Evolutionary conservation across 1,140 invertebrate genomes (phyloP), one percentile per base, ranked within the genome.

Genomic region (Cyrtorhinus lividipennis): DNA sequence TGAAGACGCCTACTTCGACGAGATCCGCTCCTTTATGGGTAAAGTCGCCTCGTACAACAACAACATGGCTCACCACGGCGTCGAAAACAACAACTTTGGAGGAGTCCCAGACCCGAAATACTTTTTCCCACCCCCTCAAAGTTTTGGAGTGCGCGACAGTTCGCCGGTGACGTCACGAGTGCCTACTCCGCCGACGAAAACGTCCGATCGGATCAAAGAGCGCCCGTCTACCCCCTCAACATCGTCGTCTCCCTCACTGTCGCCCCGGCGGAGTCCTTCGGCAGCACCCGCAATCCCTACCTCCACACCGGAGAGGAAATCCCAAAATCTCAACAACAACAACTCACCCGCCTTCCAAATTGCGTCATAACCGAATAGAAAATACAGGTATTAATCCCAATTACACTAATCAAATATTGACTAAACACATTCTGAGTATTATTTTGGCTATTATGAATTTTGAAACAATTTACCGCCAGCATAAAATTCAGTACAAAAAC

Each of bases 21-120:
- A 95, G 75, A 94, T 95, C 66, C 80, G 92, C 63, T 88, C 85
- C 59, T 95, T 95, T 74, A 94, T 95, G 82, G 91, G 90, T 1
- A 92, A 93, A 73, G 90, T 93, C 26, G 27, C 58, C 2, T 59
- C 48, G 10, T 53, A 53, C 48, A 53, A 53, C 48, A 53, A 22
- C 48, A 53, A 15, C 48, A 8, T 15, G 10, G 5, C 5, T 20
- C 48, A 53, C 18, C 48, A 53, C 18, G 48, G 48, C 18, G 10
- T 53, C 12, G 48, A 53, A 5, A 53, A 53, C 48, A n/a, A n/a
- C 8, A 53, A 53, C 48, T 53, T 53, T 20, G 48, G 48, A 5
- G 10, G 10, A 5, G 5, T 20, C 20, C 48, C 10, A 8, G 48
- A 53, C 20, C 48, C 48, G 8, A 53, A 53, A 20, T 53, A 53